Conservation (phyloP, 2,797 vertebrate genomes). For the Otolemur crassicaudatus region DNA sequence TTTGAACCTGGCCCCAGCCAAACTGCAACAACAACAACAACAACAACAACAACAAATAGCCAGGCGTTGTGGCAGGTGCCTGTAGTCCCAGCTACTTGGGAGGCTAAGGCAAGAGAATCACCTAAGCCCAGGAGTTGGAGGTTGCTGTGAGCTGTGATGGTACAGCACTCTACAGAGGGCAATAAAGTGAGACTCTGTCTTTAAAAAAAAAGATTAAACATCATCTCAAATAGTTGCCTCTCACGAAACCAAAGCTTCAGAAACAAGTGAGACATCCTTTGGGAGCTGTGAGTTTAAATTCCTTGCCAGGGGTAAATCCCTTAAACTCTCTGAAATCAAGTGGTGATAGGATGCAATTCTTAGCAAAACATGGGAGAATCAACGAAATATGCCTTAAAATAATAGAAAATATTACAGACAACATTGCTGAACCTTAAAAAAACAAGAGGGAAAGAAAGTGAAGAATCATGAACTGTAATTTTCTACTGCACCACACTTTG, state of each 20-base stretch:
- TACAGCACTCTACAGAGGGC: too few species aligned
- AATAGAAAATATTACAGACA: conserved; percentile 33
- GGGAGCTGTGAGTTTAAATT: not conserved
- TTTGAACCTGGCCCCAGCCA: too few species aligned
- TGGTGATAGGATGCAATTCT: conserved; percentile 16
- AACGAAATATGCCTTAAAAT: conserved; percentile 28
- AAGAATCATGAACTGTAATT: not conserved
- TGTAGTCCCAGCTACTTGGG: too few species aligned
- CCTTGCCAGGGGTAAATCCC: not conserved
- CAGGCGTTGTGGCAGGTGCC: too few species aligned
- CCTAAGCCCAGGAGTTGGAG: too few species aligned
- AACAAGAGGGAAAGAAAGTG: not conserved
- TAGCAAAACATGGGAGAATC: not conserved
- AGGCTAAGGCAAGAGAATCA: too few species aligned
- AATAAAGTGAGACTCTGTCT: too few species aligned
- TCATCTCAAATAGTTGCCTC: not conserved
- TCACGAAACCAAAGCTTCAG: not conserved
- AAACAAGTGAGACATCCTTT: not conserved
- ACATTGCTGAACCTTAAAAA: not conserved
- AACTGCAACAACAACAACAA: too few species aligned
- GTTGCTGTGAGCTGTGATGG: too few species aligned
- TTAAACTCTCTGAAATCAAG: conserved; percentile 16
- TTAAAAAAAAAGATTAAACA: not conserved
- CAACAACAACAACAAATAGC: too few species aligned
- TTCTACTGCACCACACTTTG: not conserved